Percentiles rank a stretch among this genome's conserved stretches.
These are phyloP conservation scores for Macaria liturata DNA, from an alignment of 2,888 invertebrate species.

Conservation along the genomic window DNA sequence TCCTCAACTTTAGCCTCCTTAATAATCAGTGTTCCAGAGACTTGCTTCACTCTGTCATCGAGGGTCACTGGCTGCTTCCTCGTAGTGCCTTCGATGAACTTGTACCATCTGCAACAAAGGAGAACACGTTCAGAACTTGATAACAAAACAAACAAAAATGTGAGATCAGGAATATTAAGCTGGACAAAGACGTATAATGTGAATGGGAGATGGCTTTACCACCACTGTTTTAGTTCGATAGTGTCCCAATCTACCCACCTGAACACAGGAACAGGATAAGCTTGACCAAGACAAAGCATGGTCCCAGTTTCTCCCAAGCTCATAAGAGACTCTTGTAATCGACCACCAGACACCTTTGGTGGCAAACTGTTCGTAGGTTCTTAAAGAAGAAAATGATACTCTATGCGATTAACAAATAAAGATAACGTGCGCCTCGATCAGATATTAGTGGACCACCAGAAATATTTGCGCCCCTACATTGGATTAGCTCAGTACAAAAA, in stretches of 20 bases:
- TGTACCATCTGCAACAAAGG: slow-evolving; percentile 94
- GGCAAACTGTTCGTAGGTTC: slow-evolving; percentile 87
- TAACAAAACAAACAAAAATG: background rate
- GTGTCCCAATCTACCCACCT: slow-evolving; percentile 81
- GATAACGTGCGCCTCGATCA: slow-evolving; percentile 31
- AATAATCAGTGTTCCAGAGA: slow-evolving; percentile 96
- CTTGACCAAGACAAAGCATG: slow-evolving; percentile 89
- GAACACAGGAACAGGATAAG: slow-evolving; percentile 88
- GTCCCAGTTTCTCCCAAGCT: slow-evolving; percentile 59
- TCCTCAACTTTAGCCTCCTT: slow-evolving; percentile 95
- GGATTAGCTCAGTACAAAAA: slow-evolving; percentile 37
- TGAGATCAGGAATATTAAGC: background rate
- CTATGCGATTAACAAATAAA: slow-evolving; percentile 39
- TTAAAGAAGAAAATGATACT: slow-evolving; percentile 65
- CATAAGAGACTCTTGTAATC: slow-evolving; percentile 78
- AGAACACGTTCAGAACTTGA: slow-evolving; percentile 58
- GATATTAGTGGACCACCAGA: slow-evolving; percentile 30
- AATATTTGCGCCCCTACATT: slow-evolving; percentile 26
- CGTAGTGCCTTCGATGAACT: slow-evolving; percentile 94
- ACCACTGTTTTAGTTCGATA: background rate
- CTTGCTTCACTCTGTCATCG: slow-evolving; percentile 95
- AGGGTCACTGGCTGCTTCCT: slow-evolving; percentile 94
- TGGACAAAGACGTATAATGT: slow-evolving; percentile 5
- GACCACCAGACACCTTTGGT: slow-evolving; percentile 84
- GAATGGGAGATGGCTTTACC: background rate